These are phyloP conservation scores for Todiramphus chloris DNA, from an alignment of 2,113 vertebrate genomes.

Conservation along the genomic window DNA sequence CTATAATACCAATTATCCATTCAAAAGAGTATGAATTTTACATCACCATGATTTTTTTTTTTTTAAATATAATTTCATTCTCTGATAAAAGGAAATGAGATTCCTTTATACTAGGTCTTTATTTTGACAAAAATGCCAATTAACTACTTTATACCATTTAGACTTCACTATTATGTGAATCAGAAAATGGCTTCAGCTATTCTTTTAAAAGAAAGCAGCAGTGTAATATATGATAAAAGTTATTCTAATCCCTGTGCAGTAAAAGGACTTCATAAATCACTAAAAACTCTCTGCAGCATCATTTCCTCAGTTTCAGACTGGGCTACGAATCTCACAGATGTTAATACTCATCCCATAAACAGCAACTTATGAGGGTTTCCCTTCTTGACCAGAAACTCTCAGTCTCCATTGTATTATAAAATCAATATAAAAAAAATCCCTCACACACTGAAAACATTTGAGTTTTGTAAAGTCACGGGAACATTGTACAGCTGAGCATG, in stretches of 20 bases:
- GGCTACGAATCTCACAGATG: background rate
- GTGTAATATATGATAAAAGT: slow-evolving; percentile 19
- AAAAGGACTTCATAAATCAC: slow-evolving; percentile 12
- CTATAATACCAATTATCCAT: slow-evolving; percentile 54
- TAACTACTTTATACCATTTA: slow-evolving; percentile 72
- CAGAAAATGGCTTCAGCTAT: slow-evolving; percentile 26
- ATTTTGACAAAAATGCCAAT: slow-evolving; percentile 73
- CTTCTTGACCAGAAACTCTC: background rate
- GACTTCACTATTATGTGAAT: slow-evolving; percentile 48
- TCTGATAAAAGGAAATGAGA: slow-evolving; percentile 49
- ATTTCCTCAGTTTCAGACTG: background rate
- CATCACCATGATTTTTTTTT: background rate
- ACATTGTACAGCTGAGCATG: background rate
- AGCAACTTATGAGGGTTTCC: background rate
- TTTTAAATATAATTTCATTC: background rate
- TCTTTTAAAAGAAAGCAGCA: slow-evolving; percentile 37
- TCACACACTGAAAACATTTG: background rate
- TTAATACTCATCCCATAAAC: background rate
- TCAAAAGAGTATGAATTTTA: slow-evolving; percentile 53
- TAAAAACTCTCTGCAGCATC: background rate
- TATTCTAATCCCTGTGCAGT: background rate
- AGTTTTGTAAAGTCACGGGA: background rate
- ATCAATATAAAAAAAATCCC: background rate
- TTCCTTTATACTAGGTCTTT: slow-evolving; percentile 35
- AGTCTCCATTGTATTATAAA: background rate